Evolutionary conservation across 2,797 vertebrate genomes (phyloP), one percentile per base, ranked within the genome.

Genomic region (Anguilla marmorata): DNA sequence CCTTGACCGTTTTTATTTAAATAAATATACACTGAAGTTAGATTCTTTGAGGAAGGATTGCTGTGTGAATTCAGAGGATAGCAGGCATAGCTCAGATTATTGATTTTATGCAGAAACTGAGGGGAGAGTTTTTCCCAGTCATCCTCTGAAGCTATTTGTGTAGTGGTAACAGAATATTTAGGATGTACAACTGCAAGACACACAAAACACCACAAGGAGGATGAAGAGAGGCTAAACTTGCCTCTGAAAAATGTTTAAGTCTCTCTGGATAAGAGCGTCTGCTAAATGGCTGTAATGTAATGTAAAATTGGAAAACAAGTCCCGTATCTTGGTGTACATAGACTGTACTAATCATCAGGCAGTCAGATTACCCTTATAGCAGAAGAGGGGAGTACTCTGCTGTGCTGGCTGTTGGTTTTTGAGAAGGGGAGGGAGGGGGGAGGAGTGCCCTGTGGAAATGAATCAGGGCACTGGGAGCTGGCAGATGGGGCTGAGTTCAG

Each of bases 401-500:
- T 24, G 41, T 50, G 54, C 54, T 86, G 54, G 54, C 21, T 76
- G 14, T 8, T 79, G 52, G 52, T 5, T 3, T 33, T 37, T 30
- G 9, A 14, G 48, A 5, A 24, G 79, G 45, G 74, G 27, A 37
- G 16, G 5, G 79, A 30, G 54, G 52, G 14, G 80, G 8, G 48
- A 50, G 21, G 8, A 50, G 24, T 27, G 69, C 37, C 84, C 33
- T 21, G n/a, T 8, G 52, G 84, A 9, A 56, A 14, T 37, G 48
- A 74, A 85, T n/a, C 41, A n/a, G 50, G 63, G 84, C 45, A 5
- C 37, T 85, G 87, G 33, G 84, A 85, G 52, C 83, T 52, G 37
- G 69, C 84, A 88, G 84, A 66, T 88, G 84, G 58, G 74, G 41
- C 88, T 16, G 8, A 30, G 85, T 41, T 66, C 74, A 80, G 85